Percentiles rank a stretch among this genome's conserved stretches.
Evolutionary conservation across 1,140 invertebrate species (phyloP).

Genomic region (Lepeophtheirus salmonis): DNA sequence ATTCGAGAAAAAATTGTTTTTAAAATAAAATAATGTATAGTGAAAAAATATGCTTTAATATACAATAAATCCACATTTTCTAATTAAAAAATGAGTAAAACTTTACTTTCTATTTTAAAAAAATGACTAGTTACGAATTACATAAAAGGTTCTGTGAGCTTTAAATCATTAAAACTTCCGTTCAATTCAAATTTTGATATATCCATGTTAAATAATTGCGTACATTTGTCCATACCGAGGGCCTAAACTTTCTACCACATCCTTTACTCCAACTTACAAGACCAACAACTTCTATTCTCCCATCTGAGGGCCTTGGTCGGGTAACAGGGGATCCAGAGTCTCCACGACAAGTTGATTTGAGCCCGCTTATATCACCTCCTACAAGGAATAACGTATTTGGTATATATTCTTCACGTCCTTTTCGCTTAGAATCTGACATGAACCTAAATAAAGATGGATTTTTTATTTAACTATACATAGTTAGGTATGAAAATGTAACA

Average conservation of each 20-base stretch:
- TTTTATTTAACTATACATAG: not conserved
- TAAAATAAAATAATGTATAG: too few relatives aligned
- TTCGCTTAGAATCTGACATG: not conserved
- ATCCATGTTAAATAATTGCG: not conserved
- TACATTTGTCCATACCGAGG: not conserved
- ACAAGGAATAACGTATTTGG: constrained; percentile 7
- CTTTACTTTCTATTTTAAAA: too few relatives aligned
- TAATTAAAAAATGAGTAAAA: too few relatives aligned
- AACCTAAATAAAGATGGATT: constrained; percentile 18
- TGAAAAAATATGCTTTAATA: too few relatives aligned
- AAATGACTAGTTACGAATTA: too few relatives aligned
- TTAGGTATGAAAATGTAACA: not conserved
- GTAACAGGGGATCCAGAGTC: constrained; percentile 13
- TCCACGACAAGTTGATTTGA: constrained; percentile 4
- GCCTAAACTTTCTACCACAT: constrained; percentile 13
- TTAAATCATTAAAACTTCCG: not conserved
- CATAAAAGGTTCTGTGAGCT: not conserved
- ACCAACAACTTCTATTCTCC: constrained; percentile 7
- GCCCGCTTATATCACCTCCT: not conserved
- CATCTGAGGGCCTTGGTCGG: not conserved
- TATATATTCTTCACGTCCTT: constrained; percentile 1
- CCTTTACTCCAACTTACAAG: constrained; percentile 17
- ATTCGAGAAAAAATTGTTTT: too few relatives aligned
- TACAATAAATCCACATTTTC: too few relatives aligned
- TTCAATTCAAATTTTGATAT: not conserved